Base-by-base conservation (phyloP, 2,888 invertebrate genomes). In the Scaptomyza parva region DNA sequence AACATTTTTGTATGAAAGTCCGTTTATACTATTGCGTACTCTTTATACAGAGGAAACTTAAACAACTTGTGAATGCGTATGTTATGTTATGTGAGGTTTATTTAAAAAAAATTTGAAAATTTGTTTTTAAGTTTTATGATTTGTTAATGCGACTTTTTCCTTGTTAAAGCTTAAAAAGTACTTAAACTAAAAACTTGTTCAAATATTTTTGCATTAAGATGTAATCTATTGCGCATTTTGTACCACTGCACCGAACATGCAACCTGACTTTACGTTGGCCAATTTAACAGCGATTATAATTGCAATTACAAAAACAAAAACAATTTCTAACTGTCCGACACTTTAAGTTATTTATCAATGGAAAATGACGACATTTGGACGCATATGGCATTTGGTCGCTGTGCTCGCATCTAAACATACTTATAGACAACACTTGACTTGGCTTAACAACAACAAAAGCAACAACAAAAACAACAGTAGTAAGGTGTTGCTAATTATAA, bases 401-500 rank as follows among this genome's bases (percentile, higher is more conserved):
- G 48, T 14, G 48, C 18, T 33, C 26, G 28, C 37, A 6, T 20
- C 26, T 28, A 28, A 17, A 26, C 12, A 51, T 24, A 14, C 48
- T 20, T 54, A 66, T 50, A 66, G 43, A 20, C 28, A 50, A 17
- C 35, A 50, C 22, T 44, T 14, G 57, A 55, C 65, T 66, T 41
- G 47, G 30, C 39, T 30, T 45, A 53, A 77, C 57, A 78, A 68
- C 72, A 58, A 35, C 28, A 22, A n/a, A n/a, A n/a, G 2, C 22
- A 22, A 22, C 50, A 39, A 55, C 53, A 48, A 48, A 44, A 37
- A 22, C 48, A 62, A 52, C 48, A 50, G 63, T 65, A 61, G 33
- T 55, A 63, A 55, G 45, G 55, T 57, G 33, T 48, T 60, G 70
- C 89, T 90, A 87, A 89, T 89, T 89, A 90, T 65, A 68, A 75